Conservation (phyloP, 2,113 vertebrate genomes). For the Bujurquina vittata region DNA sequence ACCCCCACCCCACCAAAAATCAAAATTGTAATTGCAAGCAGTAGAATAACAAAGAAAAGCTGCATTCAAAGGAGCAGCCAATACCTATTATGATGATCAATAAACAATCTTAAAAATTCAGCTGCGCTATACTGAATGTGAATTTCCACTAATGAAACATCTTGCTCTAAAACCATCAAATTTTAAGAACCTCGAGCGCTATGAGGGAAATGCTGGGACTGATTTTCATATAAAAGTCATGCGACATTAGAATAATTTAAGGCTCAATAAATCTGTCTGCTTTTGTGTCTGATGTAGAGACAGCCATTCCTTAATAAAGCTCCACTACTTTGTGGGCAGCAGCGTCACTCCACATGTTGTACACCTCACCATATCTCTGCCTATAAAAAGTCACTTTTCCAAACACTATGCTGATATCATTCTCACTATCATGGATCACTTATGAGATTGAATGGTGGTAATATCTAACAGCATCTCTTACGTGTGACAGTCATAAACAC, state of each 20-base stretch:
- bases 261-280: slow-evolving; percentile 33
- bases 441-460: slow-evolving; percentile 62
- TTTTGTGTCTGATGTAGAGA: slow-evolving; percentile 26
- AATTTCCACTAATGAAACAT: slow-evolving; percentile 1
- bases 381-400: slow-evolving; percentile 71
- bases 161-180: slow-evolving; percentile 1
- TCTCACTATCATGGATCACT: slow-evolving; percentile 51
- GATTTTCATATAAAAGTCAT: slow-evolving; percentile 52
- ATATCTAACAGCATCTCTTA: slow-evolving; percentile 38
- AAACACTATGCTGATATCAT: slow-evolving; percentile 55
- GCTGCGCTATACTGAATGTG: not conserved
- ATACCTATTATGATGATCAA: slow-evolving; percentile 27
- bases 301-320: slow-evolving; percentile 44
- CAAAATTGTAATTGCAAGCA: not conserved
- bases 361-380: slow-evolving; percentile 24
- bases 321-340: slow-evolving; percentile 18
- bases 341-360: slow-evolving; percentile 41
- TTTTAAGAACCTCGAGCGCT: slow-evolving; percentile 10
- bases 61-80: slow-evolving; percentile 21
- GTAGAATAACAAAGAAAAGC: slow-evolving; percentile 7
- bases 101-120: slow-evolving; percentile 10
- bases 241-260: slow-evolving; percentile 54
- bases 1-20: no score
- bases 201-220: not conserved
- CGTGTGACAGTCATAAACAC: slow-evolving; percentile 61